Conservation (phyloP, 2,888 invertebrate species). For the Colletes collaris region DNA sequence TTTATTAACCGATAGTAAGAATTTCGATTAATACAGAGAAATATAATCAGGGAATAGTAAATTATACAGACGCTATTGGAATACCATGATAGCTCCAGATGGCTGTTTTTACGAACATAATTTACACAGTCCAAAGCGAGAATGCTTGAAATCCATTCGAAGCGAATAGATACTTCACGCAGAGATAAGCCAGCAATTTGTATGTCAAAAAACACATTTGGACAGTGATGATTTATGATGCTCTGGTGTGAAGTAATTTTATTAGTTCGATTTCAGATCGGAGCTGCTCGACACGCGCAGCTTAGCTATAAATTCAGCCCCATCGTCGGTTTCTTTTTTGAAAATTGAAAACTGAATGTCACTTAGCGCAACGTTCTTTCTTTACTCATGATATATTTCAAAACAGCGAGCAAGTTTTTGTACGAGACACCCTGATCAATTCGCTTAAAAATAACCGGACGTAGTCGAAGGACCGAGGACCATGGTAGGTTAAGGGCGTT, state of each 20-base stretch:
- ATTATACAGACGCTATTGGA: not conserved
- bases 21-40: not conserved
- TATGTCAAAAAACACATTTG: not conserved
- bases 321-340: not conserved
- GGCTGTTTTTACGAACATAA: not conserved
- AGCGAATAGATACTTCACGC: not conserved
- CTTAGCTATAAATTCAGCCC: constrained; percentile 4
- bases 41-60: not conserved
- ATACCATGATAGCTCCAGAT: too few species aligned
- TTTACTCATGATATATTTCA: too few species aligned
- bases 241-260: constrained; percentile 2
- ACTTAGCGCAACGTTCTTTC: not conserved
- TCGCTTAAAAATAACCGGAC: too few species aligned
- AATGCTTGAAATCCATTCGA: not conserved
- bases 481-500: not conserved
- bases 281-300: not conserved
- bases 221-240: constrained; percentile 3
- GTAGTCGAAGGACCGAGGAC: too few species aligned
- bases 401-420: not conserved
- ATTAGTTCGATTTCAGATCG: constrained; percentile 10
- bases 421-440: too few species aligned
- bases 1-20: too few species aligned
- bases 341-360: not conserved
- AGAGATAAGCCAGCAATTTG: not conserved
- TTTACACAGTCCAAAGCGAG: not conserved